These are phyloP conservation scores for Napeogenes sylphis DNA, from an alignment of 2,888 invertebrate species.

Conservation along the genomic window DNA sequence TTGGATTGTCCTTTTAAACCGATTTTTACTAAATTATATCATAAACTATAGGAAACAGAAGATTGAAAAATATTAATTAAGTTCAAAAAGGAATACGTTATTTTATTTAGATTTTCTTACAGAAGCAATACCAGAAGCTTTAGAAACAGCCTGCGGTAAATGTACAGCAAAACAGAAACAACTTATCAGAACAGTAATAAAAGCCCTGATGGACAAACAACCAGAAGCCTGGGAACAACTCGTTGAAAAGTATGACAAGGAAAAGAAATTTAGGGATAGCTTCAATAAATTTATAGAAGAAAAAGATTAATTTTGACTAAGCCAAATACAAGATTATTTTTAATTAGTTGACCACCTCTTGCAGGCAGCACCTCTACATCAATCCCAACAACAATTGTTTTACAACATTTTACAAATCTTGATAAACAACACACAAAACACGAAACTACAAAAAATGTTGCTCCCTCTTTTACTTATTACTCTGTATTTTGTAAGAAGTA, in stretches of 20 bases:
- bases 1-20: too few species aligned
- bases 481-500: too few species aligned
- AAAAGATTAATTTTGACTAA: slow-evolving; percentile 26
- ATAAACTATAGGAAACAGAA: too few species aligned
- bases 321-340: background rate
- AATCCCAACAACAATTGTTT: too few species aligned
- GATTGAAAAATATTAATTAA: too few species aligned
- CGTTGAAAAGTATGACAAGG: slow-evolving; percentile 82
- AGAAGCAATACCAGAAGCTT: slow-evolving; percentile 84
- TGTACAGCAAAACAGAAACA: slow-evolving; percentile 82
- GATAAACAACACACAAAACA: too few species aligned
- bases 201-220: slow-evolving; percentile 80
- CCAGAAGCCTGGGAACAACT: slow-evolving; percentile 81
- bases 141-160: slow-evolving; percentile 81
- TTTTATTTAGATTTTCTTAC: slow-evolving; percentile 7
- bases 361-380: too few species aligned
- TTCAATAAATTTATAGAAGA: slow-evolving; percentile 73
- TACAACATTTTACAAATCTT: too few species aligned
- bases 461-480: too few species aligned
- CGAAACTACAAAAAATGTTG: too few species aligned
- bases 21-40: too few species aligned
- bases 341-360: background rate
- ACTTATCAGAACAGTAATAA: slow-evolving; percentile 78
- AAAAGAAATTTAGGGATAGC: slow-evolving; percentile 77
- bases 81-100: background rate